Percentiles rank a stretch among this genome's conserved stretches.
Evolutionary conservation across 2,113 vertebrate genomes (phyloP).

Genomic region (Felis catus): DNA sequence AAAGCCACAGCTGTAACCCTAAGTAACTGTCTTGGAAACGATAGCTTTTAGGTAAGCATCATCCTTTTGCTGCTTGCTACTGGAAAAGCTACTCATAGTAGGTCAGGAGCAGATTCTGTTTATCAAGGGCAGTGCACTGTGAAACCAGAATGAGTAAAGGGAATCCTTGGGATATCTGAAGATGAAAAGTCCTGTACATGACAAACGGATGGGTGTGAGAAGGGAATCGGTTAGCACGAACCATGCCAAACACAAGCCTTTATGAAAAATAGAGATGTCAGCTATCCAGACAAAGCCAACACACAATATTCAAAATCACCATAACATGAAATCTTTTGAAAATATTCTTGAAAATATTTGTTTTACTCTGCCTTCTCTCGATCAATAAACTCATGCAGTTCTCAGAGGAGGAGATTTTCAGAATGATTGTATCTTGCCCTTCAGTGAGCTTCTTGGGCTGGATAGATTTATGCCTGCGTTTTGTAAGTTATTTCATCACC

Average conservation of each 20-base stretch:
- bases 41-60: background rate
- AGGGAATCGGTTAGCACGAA: conserved; percentile 20
- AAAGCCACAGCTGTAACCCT: background rate
- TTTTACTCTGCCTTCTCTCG: conserved; percentile 45
- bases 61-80: background rate
- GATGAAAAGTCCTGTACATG: background rate
- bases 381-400: conserved; percentile 25
- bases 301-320: conserved; percentile 20
- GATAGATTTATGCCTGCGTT: conserved; percentile 23
- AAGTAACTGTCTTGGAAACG: background rate
- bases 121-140: background rate
- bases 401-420: conserved; percentile 35
- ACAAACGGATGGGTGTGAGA: background rate
- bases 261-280: conserved; percentile 54
- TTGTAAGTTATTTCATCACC: background rate
- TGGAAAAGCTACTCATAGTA: background rate
- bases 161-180: background rate
- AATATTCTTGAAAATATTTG: conserved; percentile 36
- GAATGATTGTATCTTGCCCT: background rate
- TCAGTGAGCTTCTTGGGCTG: background rate
- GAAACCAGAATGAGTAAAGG: background rate
- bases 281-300: conserved; percentile 32
- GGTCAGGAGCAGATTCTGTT: background rate
- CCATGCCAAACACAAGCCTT: background rate
- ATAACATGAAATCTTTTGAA: conserved; percentile 13